phyloP scores from a whole-genome alignment of 2,797 vertebrate species.

The Eupleurogrammus muticus region DNA sequence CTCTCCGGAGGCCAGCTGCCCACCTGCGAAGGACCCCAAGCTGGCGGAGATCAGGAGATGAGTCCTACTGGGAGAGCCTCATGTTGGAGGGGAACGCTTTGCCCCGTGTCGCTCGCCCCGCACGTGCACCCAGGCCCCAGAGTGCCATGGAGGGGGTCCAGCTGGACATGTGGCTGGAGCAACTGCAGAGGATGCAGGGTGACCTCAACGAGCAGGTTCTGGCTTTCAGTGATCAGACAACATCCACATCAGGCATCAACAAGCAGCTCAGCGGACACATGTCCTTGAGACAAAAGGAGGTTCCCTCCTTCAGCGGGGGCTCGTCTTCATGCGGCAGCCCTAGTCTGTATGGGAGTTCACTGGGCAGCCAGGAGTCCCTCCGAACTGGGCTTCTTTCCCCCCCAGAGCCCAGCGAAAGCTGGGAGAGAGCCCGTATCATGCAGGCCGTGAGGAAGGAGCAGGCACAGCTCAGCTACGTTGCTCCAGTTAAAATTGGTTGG shows the following conservation, averaged over 20 bases:
- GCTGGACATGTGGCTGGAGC: constrained; percentile 77
- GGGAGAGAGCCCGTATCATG: constrained; percentile 74
- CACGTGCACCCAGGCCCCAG: constrained; percentile 66
- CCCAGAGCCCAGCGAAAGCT: constrained; percentile 54
- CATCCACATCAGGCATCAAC: constrained; percentile 60
- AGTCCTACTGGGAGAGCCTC: constrained; percentile 71
- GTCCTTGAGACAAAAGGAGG: constrained; percentile 25
- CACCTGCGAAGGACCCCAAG: constrained; percentile 55
- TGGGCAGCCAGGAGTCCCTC: constrained; percentile 76
- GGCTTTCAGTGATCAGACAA: constrained; percentile 46
- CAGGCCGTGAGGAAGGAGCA: constrained; percentile 69
- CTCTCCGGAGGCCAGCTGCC: constrained; percentile 71
- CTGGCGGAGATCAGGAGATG: constrained; percentile 79
- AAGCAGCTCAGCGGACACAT: constrained; percentile 16
- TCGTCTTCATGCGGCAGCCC: constrained; percentile 61
- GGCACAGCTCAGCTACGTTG: constrained; percentile 69
- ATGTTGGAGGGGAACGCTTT: constrained; percentile 49
- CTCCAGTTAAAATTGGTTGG: constrained; percentile 81
- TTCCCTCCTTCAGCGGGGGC: constrained; percentile 43
- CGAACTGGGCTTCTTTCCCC: constrained; percentile 28
- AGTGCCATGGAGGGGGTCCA: constrained; percentile 80
- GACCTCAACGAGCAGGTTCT: constrained; percentile 30
- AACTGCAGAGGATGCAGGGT: constrained; percentile 66
- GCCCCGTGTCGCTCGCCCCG: constrained; percentile 29
- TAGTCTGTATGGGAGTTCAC: constrained; percentile 56